phyloP scores from a whole-genome alignment of 2,888 invertebrate species.

The Drosophila sordidula region DNA sequence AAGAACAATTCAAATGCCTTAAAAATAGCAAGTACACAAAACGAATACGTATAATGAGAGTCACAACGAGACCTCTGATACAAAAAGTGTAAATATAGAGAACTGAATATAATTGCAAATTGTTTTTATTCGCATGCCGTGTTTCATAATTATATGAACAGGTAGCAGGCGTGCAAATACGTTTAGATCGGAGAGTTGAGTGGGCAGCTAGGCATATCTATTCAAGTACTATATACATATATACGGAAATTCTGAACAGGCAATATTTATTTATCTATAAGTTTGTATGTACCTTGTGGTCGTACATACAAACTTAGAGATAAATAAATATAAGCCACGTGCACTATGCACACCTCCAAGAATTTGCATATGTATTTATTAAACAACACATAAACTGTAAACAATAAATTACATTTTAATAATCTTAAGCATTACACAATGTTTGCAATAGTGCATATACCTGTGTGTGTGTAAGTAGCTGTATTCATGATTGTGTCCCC shows the following conservation, averaged over 20 bases:
- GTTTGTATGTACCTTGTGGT: too few relatives aligned
- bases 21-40: slow-evolving; percentile 17
- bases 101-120: slow-evolving; percentile 33
- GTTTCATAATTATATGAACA: slow-evolving; percentile 27
- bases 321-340: slow-evolving; percentile 32
- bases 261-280: too few relatives aligned
- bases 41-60: slow-evolving; percentile 13
- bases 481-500: slow-evolving; percentile 8
- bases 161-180: slow-evolving; percentile 18
- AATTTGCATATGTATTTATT: slow-evolving; percentile 29
- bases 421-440: slow-evolving; percentile 5
- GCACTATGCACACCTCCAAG: slow-evolving; percentile 18
- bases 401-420: slow-evolving; percentile 9
- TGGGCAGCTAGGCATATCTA: background rate
- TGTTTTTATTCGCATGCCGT: slow-evolving; percentile 24
- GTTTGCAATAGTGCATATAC: background rate
- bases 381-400: background rate
- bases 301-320: slow-evolving; percentile 10
- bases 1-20: slow-evolving; percentile 35
- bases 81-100: slow-evolving; percentile 3
- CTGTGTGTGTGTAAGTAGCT: background rate
- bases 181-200: background rate
- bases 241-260: slow-evolving; percentile 29
- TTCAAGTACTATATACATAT: slow-evolving; percentile 1
- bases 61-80: background rate